Percentiles rank a stretch among this genome's conserved stretches.
Conservation (phyloP, 2,797 vertebrate species). For the Periparus ater region DNA sequence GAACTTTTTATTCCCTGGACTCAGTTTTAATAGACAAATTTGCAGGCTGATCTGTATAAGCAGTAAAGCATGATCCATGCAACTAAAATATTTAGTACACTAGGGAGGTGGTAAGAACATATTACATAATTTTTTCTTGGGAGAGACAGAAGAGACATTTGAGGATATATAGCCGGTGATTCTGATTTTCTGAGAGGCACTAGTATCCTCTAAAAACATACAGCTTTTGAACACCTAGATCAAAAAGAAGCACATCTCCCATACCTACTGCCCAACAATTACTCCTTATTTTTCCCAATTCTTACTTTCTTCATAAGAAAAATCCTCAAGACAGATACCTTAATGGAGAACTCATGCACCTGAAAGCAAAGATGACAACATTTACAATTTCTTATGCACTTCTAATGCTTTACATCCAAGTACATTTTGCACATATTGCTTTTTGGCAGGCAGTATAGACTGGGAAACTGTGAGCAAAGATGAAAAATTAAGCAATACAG, state of each 20-base stretch:
- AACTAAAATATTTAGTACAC: slow-evolving; percentile 5
- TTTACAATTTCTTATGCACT: neutral
- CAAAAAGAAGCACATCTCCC: neutral
- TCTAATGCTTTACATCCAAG: neutral
- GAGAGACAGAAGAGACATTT: neutral
- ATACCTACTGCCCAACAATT: neutral
- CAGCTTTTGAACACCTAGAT: neutral
- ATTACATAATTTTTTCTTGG: neutral
- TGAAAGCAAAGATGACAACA: neutral
- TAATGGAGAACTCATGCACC: neutral
- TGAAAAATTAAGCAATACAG: neutral
- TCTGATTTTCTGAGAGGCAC: neutral
- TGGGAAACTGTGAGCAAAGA: neutral
- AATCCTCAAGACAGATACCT: neutral
- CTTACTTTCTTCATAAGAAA: neutral
- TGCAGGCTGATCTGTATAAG: neutral
- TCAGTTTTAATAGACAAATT: slow-evolving; percentile 17
- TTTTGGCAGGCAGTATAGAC: neutral
- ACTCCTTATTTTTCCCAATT: neutral
- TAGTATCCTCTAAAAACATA: neutral
- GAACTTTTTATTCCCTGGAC: neutral
- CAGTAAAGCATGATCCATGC: neutral
- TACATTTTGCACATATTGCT: neutral
- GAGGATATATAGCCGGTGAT: neutral
- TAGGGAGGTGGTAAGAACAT: neutral